These are phyloP conservation scores for Drosophila micromelanica DNA, from an alignment of 1,140 invertebrate species.

Conservation along the genomic window DNA sequence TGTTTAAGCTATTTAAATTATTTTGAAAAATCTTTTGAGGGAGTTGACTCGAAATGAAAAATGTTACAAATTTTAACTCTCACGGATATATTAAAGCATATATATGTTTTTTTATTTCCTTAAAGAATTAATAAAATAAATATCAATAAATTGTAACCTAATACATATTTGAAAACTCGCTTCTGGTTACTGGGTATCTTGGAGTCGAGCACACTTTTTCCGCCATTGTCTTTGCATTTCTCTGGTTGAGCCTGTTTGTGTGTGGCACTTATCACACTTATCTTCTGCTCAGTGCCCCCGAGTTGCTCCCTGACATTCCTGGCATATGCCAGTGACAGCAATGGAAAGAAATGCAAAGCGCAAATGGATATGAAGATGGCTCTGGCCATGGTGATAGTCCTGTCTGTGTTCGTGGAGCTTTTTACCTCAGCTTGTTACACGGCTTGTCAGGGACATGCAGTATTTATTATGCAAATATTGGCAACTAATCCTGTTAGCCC, in stretches of 20 bases:
- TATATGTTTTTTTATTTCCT: too few species aligned
- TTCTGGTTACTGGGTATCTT: too few species aligned
- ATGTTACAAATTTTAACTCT: too few species aligned
- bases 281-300: conserved; percentile 1
- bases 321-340: conserved; percentile 36
- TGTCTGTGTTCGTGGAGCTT: neutral
- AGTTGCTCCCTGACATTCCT: conserved; percentile 25
- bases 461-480: conserved; percentile 82
- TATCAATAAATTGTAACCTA: too few species aligned
- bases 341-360: conserved; percentile 28
- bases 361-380: conserved; percentile 35
- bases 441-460: conserved; percentile 61
- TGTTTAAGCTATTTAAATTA: too few species aligned
- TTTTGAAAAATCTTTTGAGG: too few species aligned
- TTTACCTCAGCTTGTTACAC: conserved; percentile 7
- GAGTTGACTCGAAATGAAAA: too few species aligned
- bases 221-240: neutral
- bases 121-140: too few species aligned
- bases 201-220: neutral
- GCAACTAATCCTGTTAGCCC: conserved; percentile 61
- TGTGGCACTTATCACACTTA: conserved; percentile 51
- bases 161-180: too few species aligned
- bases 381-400: neutral
- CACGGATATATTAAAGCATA: too few species aligned
- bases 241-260: conserved; percentile 1